Conservation (phyloP, 2,888 invertebrate species). For the Cistogaster globosa region DNA sequence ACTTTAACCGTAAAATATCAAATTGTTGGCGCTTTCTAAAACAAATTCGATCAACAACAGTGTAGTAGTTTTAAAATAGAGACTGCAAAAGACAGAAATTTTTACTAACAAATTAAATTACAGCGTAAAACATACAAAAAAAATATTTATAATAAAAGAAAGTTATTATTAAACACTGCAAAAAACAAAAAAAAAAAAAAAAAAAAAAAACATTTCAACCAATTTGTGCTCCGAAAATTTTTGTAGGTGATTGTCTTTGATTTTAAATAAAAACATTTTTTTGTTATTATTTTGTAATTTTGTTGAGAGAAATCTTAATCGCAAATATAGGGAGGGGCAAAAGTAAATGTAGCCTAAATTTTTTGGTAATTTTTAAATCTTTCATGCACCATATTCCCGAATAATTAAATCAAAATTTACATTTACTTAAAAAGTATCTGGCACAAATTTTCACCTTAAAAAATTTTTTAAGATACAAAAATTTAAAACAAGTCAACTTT, state of each 20-base stretch:
- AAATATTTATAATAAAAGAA: slow-evolving; percentile 11
- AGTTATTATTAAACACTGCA: slow-evolving; percentile 11
- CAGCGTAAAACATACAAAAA: no score
- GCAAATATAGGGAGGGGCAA: neutral
- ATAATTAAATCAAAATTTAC: no score
- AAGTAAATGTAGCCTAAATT: no score
- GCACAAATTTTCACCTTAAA: no score
- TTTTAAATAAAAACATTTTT: slow-evolving; percentile 25
- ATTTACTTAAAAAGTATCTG: no score
- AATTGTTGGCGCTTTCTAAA: neutral
- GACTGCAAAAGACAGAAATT: slow-evolving; percentile 12
- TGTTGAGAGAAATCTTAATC: slow-evolving; percentile 38
- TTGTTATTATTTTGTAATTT: neutral
- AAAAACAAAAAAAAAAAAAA: neutral
- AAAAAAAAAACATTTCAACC: slow-evolving; percentile 14
- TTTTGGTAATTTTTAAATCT: no score
- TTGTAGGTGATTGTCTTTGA: slow-evolving; percentile 65
- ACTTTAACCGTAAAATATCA: slow-evolving; percentile 19
- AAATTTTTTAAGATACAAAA: no score
- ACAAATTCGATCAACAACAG: slow-evolving; percentile 18
- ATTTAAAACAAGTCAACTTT: no score
- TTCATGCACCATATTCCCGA: no score
- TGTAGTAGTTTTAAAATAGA: slow-evolving; percentile 13
- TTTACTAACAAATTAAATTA: no score
- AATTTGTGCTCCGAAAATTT: slow-evolving; percentile 44